Evolutionary conservation across 1,140 invertebrate genomes (phyloP).

Genomic region (Parapsyche elsis): DNA sequence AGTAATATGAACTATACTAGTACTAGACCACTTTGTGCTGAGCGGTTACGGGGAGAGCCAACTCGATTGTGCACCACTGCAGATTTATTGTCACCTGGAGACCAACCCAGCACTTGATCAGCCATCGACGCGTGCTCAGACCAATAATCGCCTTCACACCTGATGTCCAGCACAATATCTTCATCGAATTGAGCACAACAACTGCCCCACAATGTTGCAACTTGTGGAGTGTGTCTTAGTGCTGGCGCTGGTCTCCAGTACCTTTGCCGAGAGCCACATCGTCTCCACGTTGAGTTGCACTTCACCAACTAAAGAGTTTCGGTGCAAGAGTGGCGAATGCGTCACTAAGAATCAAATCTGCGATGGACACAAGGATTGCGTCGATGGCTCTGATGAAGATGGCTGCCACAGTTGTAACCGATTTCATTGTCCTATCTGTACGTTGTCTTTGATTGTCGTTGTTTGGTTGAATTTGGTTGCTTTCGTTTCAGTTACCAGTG

Average conservation of each 20-base stretch:
- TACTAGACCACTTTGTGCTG: no score
- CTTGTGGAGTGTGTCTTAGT: no score
- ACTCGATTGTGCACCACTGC: no score
- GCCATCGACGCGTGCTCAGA: no score
- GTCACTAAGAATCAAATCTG: slow-evolving; percentile 68
- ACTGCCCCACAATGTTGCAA: no score
- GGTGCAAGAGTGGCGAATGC: slow-evolving; percentile 70
- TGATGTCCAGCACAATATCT: no score
- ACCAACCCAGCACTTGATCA: no score
- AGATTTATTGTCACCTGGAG: no score
- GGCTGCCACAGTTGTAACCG: slow-evolving; percentile 69
- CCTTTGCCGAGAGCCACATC: background rate
- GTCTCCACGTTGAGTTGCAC: background rate
- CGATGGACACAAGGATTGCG: slow-evolving; percentile 71
- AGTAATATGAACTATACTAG: no score
- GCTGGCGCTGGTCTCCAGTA: background rate
- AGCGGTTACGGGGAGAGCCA: no score
- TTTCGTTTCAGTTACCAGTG: slow-evolving; percentile 34
- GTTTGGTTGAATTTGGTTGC: background rate
- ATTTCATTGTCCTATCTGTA: background rate
- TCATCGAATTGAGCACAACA: no score
- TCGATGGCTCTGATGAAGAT: slow-evolving; percentile 74
- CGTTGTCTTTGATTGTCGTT: background rate
- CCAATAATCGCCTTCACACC: no score
- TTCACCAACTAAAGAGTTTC: slow-evolving; percentile 60